Conservation (phyloP, 2,113 vertebrate species). For the Scomber scombrus region DNA sequence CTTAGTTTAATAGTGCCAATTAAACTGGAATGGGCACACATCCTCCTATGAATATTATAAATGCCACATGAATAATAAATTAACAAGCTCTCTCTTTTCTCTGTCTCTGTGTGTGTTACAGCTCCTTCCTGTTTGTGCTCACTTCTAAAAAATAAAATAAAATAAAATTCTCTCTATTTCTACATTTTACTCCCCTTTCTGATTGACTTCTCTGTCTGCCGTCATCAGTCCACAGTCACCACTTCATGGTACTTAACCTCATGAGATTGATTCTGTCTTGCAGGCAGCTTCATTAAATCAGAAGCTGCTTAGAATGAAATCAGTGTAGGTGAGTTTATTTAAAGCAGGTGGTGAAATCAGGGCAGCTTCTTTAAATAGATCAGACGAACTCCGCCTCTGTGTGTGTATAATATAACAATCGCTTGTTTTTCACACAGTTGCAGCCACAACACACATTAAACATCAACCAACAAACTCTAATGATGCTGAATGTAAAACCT, state of each 20-base stretch:
- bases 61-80: conserved; percentile 54
- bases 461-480: too few relatives aligned
- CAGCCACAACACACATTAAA: too few relatives aligned
- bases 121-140: background rate
- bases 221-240: background rate
- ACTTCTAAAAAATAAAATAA: too few relatives aligned
- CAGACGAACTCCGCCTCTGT: conserved; percentile 57
- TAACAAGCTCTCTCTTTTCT: background rate
- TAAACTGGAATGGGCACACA: conserved; percentile 47
- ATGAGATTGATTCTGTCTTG: background rate
- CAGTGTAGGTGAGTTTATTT: conserved; percentile 47
- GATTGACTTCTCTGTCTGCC: too few relatives aligned
- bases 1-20: conserved; percentile 44
- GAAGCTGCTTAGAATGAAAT: conserved; percentile 10
- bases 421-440: conserved; percentile 1
- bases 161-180: background rate
- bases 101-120: background rate
- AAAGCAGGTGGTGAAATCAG: conserved; percentile 57
- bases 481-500: too few relatives aligned
- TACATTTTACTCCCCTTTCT: background rate
- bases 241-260: background rate
- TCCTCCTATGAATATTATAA: conserved; percentile 47
- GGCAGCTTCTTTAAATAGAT: conserved; percentile 59
- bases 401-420: conserved; percentile 8
- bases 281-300: conserved; percentile 7